Percentiles rank a stretch among this genome's conserved stretches.
phyloP scores from a whole-genome alignment of 2,888 invertebrate genomes.

The Amiota minor region DNA sequence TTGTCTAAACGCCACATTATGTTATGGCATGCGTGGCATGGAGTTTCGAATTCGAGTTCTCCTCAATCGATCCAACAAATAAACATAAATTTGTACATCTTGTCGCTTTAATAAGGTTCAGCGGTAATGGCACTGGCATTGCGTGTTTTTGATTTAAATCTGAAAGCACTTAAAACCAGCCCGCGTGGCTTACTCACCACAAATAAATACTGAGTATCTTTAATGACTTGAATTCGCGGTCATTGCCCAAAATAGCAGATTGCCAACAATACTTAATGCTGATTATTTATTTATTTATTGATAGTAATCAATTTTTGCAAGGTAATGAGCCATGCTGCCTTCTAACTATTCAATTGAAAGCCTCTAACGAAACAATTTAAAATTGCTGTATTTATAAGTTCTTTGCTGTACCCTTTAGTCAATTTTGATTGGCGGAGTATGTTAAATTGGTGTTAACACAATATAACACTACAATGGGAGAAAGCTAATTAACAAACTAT shows the following conservation, averaged over 20 bases:
- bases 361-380: conserved; percentile 46
- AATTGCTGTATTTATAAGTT: conserved; percentile 46
- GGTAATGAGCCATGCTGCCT: background rate
- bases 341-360: conserved; percentile 37
- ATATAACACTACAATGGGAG: no score
- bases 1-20: background rate
- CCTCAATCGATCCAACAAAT: background rate
- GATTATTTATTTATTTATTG: conserved; percentile 41
- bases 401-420: no score
- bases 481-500: no score
- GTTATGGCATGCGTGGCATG: conserved; percentile 12
- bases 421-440: no score
- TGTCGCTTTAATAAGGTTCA: conserved; percentile 10
- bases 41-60: background rate
- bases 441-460: no score
- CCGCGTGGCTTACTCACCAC: no score
- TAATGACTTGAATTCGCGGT: background rate
- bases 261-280: background rate
- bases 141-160: conserved; percentile 33
- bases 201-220: no score
- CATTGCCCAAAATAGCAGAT: conserved; percentile 2
- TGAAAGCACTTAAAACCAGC: conserved; percentile 38
- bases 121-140: conserved; percentile 26
- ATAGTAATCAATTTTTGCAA: conserved; percentile 45
- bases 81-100: conserved; percentile 31